phyloP scores from a whole-genome alignment of 2,888 invertebrate species.

The Stenchaetothrips biformis region DNA sequence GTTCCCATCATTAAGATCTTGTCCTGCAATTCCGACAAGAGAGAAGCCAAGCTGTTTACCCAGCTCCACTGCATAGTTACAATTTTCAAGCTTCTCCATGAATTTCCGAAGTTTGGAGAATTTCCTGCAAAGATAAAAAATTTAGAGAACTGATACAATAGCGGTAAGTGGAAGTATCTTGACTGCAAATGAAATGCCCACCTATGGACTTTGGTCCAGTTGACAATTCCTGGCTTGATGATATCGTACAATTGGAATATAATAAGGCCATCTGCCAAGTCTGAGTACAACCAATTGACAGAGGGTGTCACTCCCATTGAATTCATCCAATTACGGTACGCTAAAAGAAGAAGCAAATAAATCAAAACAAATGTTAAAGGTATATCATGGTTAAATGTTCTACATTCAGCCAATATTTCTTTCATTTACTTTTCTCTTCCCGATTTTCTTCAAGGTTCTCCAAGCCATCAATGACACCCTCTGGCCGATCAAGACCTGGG shows the following conservation, averaged over 20 bases:
- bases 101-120: conserved; percentile 90
- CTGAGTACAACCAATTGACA: conserved; percentile 96
- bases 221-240: conserved; percentile 92
- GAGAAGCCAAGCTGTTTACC: conserved; percentile 93
- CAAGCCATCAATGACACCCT: conserved; percentile 63
- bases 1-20: conserved; percentile 91
- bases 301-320: conserved; percentile 95
- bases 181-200: conserved; percentile 41
- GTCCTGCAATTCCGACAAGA: conserved; percentile 94
- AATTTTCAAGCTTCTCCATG: conserved; percentile 98
- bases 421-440: conserved; percentile 85
- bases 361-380: conserved; percentile 24
- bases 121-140: conserved; percentile 49
- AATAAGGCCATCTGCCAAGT: conserved; percentile 90
- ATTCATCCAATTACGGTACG: conserved; percentile 99
- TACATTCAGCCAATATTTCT: conserved; percentile 26
- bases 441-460: conserved; percentile 89
- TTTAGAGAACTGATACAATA: neutral
- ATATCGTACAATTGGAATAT: conserved; percentile 98
- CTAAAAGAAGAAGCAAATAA: conserved; percentile 51
- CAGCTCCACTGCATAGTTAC: conserved; percentile 96
- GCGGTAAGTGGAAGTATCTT: neutral
- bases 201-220: conserved; percentile 77
- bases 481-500: conserved; percentile 83
- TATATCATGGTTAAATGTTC: neutral